Evolutionary conservation across 1,140 invertebrate genomes (phyloP), one percentile per base, ranked within the genome.

Genomic region (Drosophila sp.): DNA sequence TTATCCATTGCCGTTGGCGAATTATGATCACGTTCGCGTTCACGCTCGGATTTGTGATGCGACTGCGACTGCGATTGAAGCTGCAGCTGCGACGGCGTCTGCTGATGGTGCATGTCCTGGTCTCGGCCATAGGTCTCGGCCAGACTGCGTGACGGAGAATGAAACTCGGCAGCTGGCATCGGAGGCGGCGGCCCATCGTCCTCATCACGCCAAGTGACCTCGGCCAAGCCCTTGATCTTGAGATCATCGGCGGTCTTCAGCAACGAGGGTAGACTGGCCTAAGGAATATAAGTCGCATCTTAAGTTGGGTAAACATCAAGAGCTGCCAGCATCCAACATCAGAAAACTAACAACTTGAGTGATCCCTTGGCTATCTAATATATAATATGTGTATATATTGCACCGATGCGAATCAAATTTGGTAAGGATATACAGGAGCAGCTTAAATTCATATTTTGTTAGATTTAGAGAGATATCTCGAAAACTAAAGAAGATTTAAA

Each of bases 221-320:
- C 97, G 36, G 97, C 97, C 14, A 98, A 92, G 0, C 97, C 97
- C 93, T 98, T 98, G 67, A 98, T 97, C 90, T 97, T 94, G 7
- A 98, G 93, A 90, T 97, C 97, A 92, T 98, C 97, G 1, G 97
- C 97, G 58, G 97, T 97, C 93, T 97, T 97, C 84, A 98, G 91
- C 48, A 98, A 92, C 27, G 96, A 97, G 11, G 96, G 95, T 48
- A 98, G 92, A 90, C 96, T 96, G 51, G 96, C 95, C 95, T 97
- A 40, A n/a, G n/a, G 0, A 70, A 7, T 8, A 18, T 0, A 59
- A 8, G 45, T 2, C 3, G 7, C 4, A 21, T 21, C 21, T 2
- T 21, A 2, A 21, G 1, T 1, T 21, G 21, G 4, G 21, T 21
- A 21, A 21, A 21, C 4, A 21, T 21, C 21, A 32, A n/a, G 34